Base-by-base conservation (phyloP, 2,113 vertebrate species). In the Dipodomys ordii region DNA sequence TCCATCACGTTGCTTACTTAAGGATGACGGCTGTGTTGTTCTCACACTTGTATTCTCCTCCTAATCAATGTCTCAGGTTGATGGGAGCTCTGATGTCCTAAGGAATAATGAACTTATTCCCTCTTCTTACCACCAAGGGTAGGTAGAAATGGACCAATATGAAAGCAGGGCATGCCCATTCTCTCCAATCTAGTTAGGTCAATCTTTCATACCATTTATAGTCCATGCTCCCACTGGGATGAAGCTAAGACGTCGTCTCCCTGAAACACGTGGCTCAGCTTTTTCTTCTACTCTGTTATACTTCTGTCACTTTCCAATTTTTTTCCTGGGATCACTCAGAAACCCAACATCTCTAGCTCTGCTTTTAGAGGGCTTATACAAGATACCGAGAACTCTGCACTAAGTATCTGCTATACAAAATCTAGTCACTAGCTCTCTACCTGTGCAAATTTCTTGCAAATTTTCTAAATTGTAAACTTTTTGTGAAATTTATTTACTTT, bases 321-420 rank as follows among this genome's bases (percentile, higher is more conserved):
- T 18, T 94, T 60, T 62, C 39, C 64, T 12, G 28, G 39, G 46
- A 60, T 27, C 11, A 30, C 15, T 28, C 71, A 67, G 30, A 49
- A 16, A 13, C 3, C 85, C 28, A 28, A 7, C 22, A 74, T 53
- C 35, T 46, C 18, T 18, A 67, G 9, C 1, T 57, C 32, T 79
- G 57, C 9, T 65, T 88, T 23, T 10, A 15, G 23, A 57, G 2
- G 69, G 2, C 3, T 39, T 10, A 16, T 6, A 57, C 7, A 15
- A 25, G 1, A 32, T 9, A 64, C 7, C 7, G 15, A 1, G 13
- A 7, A 3, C 32, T 64, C 25, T 27, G 0, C 8, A 2, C 12
- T 71, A 2, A 23, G 9, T n/a, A 0, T 67, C 57, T 64, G 25
- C 7, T 22, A 18, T 3, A n/a, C 15, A 19, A 22, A 4, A 23